These are phyloP conservation scores for Lycocorax pyrrhopterus DNA, from an alignment of 2,113 vertebrate species.

Conservation along the genomic window DNA sequence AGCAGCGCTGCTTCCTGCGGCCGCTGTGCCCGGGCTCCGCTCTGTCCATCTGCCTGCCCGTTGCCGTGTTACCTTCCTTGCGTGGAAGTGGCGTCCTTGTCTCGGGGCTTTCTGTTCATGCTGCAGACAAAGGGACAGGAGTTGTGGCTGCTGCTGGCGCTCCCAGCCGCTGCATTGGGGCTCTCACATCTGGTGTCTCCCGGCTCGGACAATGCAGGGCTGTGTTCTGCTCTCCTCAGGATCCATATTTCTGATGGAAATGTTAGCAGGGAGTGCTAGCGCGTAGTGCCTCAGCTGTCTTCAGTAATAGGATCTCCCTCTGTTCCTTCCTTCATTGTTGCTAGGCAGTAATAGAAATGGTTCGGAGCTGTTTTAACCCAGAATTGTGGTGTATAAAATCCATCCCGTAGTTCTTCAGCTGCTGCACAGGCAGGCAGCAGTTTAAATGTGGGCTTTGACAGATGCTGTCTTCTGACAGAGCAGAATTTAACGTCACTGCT, in stretches of 20 bases:
- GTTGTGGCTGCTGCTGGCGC: background rate
- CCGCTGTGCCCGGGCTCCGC: constrained; percentile 64
- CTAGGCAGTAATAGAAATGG: constrained; percentile 73
- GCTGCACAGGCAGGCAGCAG: constrained; percentile 79
- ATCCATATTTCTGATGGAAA: constrained; percentile 73
- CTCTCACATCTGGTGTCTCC: constrained; percentile 66
- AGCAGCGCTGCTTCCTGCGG: constrained; percentile 59
- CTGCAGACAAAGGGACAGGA: constrained; percentile 56
- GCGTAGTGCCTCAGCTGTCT: constrained; percentile 39
- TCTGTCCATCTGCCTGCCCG: constrained; percentile 73
- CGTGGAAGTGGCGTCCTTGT: constrained; percentile 40
- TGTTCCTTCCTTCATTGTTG: constrained; percentile 66
- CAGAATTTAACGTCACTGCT: constrained; percentile 83
- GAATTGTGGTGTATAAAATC: constrained; percentile 64
- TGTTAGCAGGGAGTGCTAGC: constrained; percentile 51
- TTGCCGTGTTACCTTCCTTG: constrained; percentile 55
- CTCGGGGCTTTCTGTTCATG: constrained; percentile 46
- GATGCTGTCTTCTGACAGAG: constrained; percentile 85
- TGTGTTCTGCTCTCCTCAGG: constrained; percentile 67
- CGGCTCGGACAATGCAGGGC: constrained; percentile 72
- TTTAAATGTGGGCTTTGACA: constrained; percentile 85
- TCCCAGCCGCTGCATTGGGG: constrained; percentile 44
- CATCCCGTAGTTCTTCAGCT: constrained; percentile 68
- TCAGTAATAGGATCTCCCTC: constrained; percentile 62
- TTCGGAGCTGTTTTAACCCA: constrained; percentile 49